Evolutionary conservation across 2,888 invertebrate genomes (phyloP), one percentile per base, ranked within the genome.

Genomic region (Chorisops tibialis): DNA sequence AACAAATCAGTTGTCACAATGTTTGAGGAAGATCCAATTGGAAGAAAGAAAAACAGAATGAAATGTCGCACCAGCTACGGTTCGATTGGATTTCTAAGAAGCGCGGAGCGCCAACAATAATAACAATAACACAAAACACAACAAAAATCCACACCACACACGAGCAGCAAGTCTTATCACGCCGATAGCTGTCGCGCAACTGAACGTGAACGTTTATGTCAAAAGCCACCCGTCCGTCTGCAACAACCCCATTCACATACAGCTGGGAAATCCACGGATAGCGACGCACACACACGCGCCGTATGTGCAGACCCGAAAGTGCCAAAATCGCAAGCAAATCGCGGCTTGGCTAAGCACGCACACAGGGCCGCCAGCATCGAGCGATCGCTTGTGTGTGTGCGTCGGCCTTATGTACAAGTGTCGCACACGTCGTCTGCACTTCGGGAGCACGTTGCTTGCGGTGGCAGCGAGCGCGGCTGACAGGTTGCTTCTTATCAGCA

Each of bases 121-220:
- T 24, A 43, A 56, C 43, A 16, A 38, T 9, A 18, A 22, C 12
- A 47, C 19, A 47, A 21, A 58, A 39, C 48, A 47, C 47, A 47
- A 48, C 43, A 48, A 38, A 35, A 45, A 47, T 11, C 47, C 50
- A 39, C 60, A 37, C 22, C 50, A 50, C 50, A 37, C 22, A 4
- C 16, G 16, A 50, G 24, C 49, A 14, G 12, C 77, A 73, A 79
- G 81, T 81, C 74, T 80, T 76, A 73, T 75, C 82, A 72, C 74
- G 81, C 81, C 82, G 82, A 80, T 83, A 80, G 82, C 80, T 83
- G 83, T 81, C 83, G 82, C 82, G 82, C 79, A 81, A 84, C 84
- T 84, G 74, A 75, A 70, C 43, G 12, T 18, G 18, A 21, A 12
- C 35, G 68, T 69, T 70, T 65, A 61, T 66, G 9, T 30, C 9